phyloP scores from a whole-genome alignment of 2,797 vertebrate species.

The Todus mexicanus region DNA sequence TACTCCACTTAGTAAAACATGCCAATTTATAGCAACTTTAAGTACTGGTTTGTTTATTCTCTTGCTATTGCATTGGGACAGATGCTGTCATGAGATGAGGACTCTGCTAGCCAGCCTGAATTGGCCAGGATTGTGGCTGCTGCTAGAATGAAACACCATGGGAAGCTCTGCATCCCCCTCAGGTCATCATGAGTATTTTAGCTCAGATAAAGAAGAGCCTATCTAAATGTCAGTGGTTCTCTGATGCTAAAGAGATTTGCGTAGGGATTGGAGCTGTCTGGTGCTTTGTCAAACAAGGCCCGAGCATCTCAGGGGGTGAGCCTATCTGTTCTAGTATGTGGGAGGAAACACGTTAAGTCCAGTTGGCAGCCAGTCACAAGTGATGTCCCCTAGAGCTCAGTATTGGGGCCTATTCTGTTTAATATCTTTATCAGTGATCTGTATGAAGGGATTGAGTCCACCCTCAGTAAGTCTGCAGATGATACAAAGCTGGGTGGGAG shows the following conservation, averaged over 20 bases:
- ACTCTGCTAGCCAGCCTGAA: background rate
- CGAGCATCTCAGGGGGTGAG: background rate
- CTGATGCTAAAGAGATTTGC: background rate
- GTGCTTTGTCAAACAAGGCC: background rate
- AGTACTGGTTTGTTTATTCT: background rate
- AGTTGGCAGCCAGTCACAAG: no score
- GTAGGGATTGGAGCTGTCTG: background rate
- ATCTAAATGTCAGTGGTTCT: background rate
- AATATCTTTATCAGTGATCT: no score
- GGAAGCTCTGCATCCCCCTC: background rate
- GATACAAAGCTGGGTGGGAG: no score
- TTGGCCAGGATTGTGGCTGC: background rate
- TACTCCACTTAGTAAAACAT: background rate
- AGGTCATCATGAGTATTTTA: background rate
- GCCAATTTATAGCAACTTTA: background rate
- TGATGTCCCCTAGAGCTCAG: no score
- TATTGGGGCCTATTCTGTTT: no score
- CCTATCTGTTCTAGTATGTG: background rate
- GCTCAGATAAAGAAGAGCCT: background rate
- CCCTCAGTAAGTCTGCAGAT: no score
- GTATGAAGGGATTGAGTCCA: no score
- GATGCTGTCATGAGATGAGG: accelerated
- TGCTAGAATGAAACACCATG: background rate
- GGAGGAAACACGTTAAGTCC: background rate
- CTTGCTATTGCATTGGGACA: background rate